Conservation (phyloP, 2,797 vertebrate species). For the Channa striata region DNA sequence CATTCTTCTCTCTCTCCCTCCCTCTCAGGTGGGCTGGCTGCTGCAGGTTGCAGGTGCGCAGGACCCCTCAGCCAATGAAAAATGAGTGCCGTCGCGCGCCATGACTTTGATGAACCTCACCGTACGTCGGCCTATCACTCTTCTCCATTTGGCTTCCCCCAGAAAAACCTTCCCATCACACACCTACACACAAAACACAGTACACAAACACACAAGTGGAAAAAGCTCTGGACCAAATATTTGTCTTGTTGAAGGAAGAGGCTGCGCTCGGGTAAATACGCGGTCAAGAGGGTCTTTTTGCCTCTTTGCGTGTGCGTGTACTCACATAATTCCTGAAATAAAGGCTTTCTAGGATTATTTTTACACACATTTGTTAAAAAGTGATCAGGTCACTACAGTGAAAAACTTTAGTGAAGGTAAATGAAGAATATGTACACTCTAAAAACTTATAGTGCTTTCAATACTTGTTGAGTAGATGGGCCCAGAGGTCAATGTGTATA, state of each 20-base stretch:
- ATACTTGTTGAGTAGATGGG: conserved; percentile 33
- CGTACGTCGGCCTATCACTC: conserved; percentile 92
- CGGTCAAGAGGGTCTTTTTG: conserved; percentile 56
- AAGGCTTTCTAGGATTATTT: conserved; percentile 27
- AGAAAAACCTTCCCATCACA: conserved; percentile 62
- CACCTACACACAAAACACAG: conserved; percentile 24
- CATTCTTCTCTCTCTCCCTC: conserved; percentile 13
- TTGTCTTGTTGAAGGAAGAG: conserved; percentile 95
- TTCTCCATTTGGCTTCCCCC: conserved; percentile 98
- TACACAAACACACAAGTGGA: conserved; percentile 70
- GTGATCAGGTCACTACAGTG: conserved; percentile 18
- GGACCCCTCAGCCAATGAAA: conserved; percentile 95
- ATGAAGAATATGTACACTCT: conserved; percentile 11
- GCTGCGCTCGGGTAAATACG: conserved; percentile 87
- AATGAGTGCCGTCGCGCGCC: conserved; percentile 91
- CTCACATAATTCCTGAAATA: conserved; percentile 33
- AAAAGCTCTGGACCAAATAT: conserved; percentile 86
- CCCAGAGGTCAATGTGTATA: conserved; percentile 50
- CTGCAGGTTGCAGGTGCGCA: conserved; percentile 94
- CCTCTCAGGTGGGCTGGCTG: conserved; percentile 93
- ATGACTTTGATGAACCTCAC: conserved; percentile 99
- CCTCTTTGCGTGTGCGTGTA: conserved; percentile 45
- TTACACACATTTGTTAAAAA: conserved; percentile 30
- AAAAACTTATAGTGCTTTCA: background rate
- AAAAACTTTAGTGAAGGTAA: conserved; percentile 30